phyloP scores from a whole-genome alignment of 2,113 vertebrate species.

The Calypte anna region DNA sequence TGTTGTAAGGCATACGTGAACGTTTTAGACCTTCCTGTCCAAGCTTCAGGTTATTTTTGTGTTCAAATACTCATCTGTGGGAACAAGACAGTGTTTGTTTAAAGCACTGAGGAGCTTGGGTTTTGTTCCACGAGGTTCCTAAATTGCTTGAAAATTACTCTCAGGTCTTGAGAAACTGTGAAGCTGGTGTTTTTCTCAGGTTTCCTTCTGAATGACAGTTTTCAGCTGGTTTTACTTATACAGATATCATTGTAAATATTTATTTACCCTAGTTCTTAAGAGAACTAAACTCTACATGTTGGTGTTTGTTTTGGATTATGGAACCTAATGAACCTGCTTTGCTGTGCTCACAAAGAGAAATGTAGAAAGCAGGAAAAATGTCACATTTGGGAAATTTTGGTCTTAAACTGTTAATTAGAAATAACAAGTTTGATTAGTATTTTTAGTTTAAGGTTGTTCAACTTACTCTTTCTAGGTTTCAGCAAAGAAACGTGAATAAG shows the following conservation, averaged over 20 bases:
- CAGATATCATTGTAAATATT: neutral
- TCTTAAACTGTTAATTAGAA: neutral
- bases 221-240: neutral
- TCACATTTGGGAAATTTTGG: neutral
- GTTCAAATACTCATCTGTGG: neutral
- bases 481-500: neutral
- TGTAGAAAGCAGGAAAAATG: too few species aligned
- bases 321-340: neutral
- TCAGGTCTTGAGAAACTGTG: neutral
- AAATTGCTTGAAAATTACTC: neutral
- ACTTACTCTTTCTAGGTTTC: neutral
- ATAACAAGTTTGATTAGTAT: neutral
- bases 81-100: neutral
- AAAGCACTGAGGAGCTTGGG: neutral
- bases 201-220: neutral
- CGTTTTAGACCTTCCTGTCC: neutral
- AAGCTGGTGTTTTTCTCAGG: neutral
- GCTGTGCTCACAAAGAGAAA: neutral
- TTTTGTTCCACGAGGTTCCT: neutral
- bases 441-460: neutral
- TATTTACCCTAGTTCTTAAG: neutral
- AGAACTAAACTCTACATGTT: neutral
- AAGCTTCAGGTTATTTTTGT: neutral
- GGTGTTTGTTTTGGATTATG: conserved; percentile 14
- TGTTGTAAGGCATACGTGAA: neutral